A percentile compares a stretch with the other conserved stretches of the same genome.
phyloP scores from a whole-genome alignment of 2,888 invertebrate species.

The Ditylenchus weischeri region DNA sequence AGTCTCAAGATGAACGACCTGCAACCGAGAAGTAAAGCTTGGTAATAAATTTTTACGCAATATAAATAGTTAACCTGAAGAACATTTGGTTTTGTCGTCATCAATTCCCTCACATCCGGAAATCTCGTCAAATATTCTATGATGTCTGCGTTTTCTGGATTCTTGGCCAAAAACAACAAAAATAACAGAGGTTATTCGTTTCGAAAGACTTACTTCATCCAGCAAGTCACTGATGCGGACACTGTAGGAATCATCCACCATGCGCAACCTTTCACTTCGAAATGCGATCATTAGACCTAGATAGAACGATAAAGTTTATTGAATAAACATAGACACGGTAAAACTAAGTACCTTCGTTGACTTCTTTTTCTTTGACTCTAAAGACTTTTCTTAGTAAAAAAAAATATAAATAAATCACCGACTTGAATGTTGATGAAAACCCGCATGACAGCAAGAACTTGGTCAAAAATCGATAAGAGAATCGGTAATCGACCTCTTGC shows the following conservation, averaged over 20 bases:
- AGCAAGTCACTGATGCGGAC: conserved; percentile 21
- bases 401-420: neutral
- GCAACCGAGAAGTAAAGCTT: neutral
- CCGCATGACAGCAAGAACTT: conserved; percentile 57
- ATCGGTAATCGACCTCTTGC: conserved; percentile 83
- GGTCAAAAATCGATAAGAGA: conserved; percentile 67
- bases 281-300: conserved; percentile 17
- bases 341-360: conserved; percentile 28
- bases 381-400: neutral
- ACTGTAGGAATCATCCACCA: conserved; percentile 14
- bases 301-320: neutral
- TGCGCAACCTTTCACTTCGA: conserved; percentile 26
- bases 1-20: neutral
- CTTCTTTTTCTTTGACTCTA: conserved; percentile 20
- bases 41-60: neutral
- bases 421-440: neutral
- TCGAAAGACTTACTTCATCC: neutral
- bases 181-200: too few relatives aligned
- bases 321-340: too few relatives aligned
- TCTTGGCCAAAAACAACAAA: too few relatives aligned
- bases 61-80: conserved; percentile 21
- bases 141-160: conserved; percentile 15
- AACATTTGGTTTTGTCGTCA: conserved; percentile 17
- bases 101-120: neutral
- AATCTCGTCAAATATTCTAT: conserved; percentile 1